Conservation (phyloP, 2,113 vertebrate species). For the Anser brachyrhynchus region DNA sequence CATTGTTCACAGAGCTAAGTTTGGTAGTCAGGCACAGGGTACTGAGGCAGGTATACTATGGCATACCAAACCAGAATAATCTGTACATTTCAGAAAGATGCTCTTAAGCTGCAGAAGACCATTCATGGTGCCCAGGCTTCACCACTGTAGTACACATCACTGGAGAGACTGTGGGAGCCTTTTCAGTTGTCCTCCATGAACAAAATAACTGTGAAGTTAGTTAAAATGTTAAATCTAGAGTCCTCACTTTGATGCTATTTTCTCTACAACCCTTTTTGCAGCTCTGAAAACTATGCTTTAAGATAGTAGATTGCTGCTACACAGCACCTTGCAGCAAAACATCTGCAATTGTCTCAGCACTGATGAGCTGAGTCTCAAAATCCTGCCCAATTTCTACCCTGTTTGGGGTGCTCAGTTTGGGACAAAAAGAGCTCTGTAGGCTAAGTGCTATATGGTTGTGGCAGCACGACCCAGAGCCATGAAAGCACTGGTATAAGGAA, state of each 20-base stretch:
- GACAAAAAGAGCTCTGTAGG: not conserved
- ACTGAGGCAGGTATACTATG: not conserved
- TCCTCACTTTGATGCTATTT: not conserved
- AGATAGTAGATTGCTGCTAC: not conserved
- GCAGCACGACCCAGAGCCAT: not conserved
- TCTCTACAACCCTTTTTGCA: not conserved
- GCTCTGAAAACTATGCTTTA: not conserved
- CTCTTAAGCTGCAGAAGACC: not conserved
- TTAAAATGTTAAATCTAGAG: not conserved
- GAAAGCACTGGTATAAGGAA: not conserved
- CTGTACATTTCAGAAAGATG: not conserved
- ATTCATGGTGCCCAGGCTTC: not conserved
- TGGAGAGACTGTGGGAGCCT: not conserved
- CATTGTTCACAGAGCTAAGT: not conserved
- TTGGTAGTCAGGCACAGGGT: not conserved
- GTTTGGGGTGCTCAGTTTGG: not conserved
- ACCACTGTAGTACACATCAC: not conserved
- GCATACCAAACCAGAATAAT: not conserved
- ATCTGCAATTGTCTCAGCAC: not conserved
- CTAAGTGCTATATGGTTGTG: not conserved
- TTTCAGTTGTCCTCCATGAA: not conserved
- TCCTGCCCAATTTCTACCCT: not conserved
- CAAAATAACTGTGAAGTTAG: not conserved
- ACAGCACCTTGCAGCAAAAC: not conserved
- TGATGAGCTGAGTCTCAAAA: not conserved